Conservation (phyloP, 2,113 vertebrate species). For the Oriolus oriolus region DNA sequence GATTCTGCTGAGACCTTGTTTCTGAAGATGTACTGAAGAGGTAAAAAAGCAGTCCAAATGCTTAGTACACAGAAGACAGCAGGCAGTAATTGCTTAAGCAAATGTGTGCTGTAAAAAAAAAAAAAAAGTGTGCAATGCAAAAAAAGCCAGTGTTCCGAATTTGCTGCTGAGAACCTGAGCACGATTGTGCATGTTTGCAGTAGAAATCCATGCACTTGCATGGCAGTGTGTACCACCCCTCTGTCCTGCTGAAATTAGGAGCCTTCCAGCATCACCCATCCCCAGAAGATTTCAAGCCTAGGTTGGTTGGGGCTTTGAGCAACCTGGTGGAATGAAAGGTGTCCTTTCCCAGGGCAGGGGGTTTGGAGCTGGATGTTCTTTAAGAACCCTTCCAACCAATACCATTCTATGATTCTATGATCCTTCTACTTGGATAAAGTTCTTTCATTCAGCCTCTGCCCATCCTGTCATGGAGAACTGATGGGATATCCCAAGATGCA, state of each 20-base stretch:
- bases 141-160: not conserved
- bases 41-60: not conserved
- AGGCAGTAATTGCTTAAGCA: conserved; percentile 20
- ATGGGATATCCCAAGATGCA: not conserved
- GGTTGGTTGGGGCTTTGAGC: not conserved
- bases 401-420: not conserved
- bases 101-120: not conserved
- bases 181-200: not conserved
- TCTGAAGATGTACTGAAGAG: not conserved
- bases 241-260: not conserved
- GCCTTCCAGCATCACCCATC: not conserved
- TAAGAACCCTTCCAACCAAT: not conserved
- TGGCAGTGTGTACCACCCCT: not conserved
- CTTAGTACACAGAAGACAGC: not conserved
- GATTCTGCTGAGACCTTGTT: conserved; percentile 24
- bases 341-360: not conserved
- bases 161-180: not conserved
- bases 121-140: not conserved
- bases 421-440: not conserved
- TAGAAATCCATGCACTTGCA: not conserved
- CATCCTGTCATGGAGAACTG: not conserved
- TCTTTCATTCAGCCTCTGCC: not conserved
- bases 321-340: not conserved
- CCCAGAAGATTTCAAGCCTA: not conserved
- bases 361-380: not conserved